phyloP scores from a whole-genome alignment of 1,140 invertebrate genomes.

The Dendroctonus valens region DNA sequence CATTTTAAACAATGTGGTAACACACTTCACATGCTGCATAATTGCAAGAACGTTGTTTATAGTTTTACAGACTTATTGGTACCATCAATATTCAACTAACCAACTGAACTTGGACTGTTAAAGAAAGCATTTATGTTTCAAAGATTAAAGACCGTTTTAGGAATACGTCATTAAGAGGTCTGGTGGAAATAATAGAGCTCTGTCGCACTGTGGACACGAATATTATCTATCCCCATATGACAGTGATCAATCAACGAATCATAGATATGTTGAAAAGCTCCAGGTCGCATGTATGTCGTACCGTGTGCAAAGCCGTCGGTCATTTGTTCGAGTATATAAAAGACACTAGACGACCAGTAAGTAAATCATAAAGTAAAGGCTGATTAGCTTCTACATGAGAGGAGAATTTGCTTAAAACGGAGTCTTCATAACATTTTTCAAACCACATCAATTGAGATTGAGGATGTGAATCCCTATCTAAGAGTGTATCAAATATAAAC shows the following conservation, averaged over 20 bases:
- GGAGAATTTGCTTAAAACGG: too few relatives aligned
- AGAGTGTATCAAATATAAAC: too few relatives aligned
- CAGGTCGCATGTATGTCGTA: slow-evolving; percentile 48
- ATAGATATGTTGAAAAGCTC: slow-evolving; percentile 46
- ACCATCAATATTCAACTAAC: too few relatives aligned
- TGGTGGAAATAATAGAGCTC: slow-evolving; percentile 46
- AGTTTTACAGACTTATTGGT: too few relatives aligned
- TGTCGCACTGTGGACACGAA: slow-evolving; percentile 36
- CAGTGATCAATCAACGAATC: slow-evolving; percentile 46
- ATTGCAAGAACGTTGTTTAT: too few relatives aligned
- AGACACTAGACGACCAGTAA: slow-evolving; percentile 48
- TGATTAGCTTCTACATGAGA: too few relatives aligned
- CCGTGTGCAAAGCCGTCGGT: slow-evolving; percentile 48
- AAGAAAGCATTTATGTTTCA: slow-evolving; percentile 1
- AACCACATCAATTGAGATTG: too few relatives aligned
- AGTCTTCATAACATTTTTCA: too few relatives aligned
- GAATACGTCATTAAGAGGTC: slow-evolving; percentile 39
- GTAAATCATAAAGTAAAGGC: background rate
- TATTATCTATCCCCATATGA: slow-evolving; percentile 45
- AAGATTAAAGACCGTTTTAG: slow-evolving; percentile 34
- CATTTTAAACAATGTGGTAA: too few relatives aligned
- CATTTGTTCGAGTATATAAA: slow-evolving; percentile 49
- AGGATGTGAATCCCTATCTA: too few relatives aligned
- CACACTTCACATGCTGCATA: too few relatives aligned
- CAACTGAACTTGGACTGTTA: background rate